A percentile compares a stretch with the other conserved stretches of the same genome.
phyloP scores from a whole-genome alignment of 2,113 vertebrate genomes.

The Carollia perspicillata region DNA sequence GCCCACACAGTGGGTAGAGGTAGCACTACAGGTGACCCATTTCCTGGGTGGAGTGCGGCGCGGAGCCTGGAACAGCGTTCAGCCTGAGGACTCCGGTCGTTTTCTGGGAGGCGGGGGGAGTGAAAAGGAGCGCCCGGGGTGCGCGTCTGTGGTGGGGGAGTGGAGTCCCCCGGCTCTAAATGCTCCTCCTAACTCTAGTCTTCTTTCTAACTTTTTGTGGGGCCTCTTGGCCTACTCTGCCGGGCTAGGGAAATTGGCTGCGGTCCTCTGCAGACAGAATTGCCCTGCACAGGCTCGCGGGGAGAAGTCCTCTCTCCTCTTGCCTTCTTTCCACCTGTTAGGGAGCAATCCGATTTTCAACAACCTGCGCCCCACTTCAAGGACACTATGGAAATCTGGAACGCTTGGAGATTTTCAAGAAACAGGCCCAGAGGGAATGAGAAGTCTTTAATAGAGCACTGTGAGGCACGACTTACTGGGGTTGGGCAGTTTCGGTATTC shows the following conservation, averaged over 20 bases:
- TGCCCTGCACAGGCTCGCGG: not conserved
- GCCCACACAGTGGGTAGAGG: not conserved
- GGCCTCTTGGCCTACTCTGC: not conserved
- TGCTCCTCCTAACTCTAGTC: not conserved
- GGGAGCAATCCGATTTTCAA: not conserved
- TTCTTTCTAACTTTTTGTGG: not conserved
- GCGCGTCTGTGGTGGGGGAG: not conserved
- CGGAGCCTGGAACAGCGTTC: not conserved
- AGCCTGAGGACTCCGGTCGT: not conserved
- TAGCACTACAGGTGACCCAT: not conserved
- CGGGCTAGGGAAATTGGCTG: not conserved
- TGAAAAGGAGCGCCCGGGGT: not conserved
- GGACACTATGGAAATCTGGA: not conserved
- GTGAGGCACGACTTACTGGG: not conserved
- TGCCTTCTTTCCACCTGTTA: constrained; percentile 51
- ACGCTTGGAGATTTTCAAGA: not conserved
- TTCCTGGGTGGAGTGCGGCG: not conserved
- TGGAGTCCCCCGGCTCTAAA: not conserved
- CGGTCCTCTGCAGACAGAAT: not conserved
- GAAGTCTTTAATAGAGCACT: not conserved
- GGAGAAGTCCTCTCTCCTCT: not conserved
- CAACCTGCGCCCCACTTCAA: not conserved
- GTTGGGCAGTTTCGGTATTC: not conserved
- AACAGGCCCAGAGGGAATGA: not conserved
- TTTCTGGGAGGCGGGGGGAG: not conserved